Evolutionary conservation across 2,888 invertebrate species (phyloP), one percentile per base, ranked within the genome.

Genomic region (Hypomecis atomaria): DNA sequence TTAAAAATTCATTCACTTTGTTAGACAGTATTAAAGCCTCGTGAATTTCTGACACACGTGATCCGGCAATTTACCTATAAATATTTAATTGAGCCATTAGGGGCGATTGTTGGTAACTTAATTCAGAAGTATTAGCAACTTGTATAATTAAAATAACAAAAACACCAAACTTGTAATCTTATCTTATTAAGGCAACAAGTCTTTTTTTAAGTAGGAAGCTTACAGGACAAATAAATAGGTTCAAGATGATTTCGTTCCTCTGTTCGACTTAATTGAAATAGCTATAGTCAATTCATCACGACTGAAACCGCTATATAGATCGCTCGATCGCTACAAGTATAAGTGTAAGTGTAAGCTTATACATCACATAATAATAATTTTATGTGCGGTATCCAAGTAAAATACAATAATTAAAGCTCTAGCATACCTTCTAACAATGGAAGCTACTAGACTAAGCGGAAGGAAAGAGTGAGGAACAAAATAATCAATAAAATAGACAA

Each of bases 401-500:
- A 23, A 23, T 23, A 1, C 23, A 23, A 45, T 0, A 11, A 1
- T 37, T n/a, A 36, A 49, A 49, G 36, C 36, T 49, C 36, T 37
- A 48, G 48, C 4, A 11, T 6, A 11, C 8, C 13, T n/a, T 6
- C n/a, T 11, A 34, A 13, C 36, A 9, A 55, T 55, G 36, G 13
- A 55, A 47, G 40, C 38, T 38, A 38, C 33, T 56, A 56, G 48
- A 61, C 36, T n/a, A 34, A 55, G 37, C 48, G 56, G 55, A 65
- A 66, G 50, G 52, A 34, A 38, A 33, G 33, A 65, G 52, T 55
- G 54, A 34, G 10, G 38, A 49, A 37, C 34, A 34, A 57, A 37
- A 54, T 49, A 66, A 59, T 50, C 59, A 58, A 52, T 55, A 55
- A 62, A 65, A 56, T 50, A 65, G 49, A 50, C 56, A 50, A 56